Evolutionary conservation across 2,888 invertebrate genomes (phyloP).

Genomic region (Galerucella calmariensis): DNA sequence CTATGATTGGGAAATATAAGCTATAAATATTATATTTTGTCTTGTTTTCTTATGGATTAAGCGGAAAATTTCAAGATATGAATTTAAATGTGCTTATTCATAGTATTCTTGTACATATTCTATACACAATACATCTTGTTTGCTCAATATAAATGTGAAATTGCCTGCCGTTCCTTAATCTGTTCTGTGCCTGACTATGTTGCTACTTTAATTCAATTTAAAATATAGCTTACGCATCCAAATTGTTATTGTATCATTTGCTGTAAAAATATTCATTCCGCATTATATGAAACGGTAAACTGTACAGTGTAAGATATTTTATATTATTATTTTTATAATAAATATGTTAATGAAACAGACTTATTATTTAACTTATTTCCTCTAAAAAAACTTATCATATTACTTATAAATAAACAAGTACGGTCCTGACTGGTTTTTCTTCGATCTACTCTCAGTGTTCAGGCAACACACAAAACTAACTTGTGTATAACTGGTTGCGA

Average conservation of each 20-base stretch:
- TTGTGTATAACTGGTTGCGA: conserved; percentile 8
- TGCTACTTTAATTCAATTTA: not conserved
- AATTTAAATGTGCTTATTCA: not conserved
- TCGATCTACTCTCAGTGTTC: not conserved
- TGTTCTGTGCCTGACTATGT: not conserved
- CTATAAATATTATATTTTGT: not conserved
- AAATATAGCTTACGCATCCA: conserved; percentile 8
- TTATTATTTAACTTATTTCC: conserved; percentile 14
- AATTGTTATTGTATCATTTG: conserved; percentile 27
- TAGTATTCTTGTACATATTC: not conserved
- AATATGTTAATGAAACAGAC: conserved; percentile 36
- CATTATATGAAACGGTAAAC: conserved; percentile 37
- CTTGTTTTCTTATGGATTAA: not conserved
- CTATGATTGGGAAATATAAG: not conserved
- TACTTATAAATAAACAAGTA: not conserved
- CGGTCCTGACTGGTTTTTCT: not conserved
- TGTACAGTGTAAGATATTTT: conserved; percentile 53
- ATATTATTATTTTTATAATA: conserved; percentile 51
- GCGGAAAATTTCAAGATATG: not conserved
- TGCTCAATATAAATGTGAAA: not conserved
- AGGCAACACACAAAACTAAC: not conserved
- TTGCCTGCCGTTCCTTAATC: not conserved
- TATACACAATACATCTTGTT: not conserved
- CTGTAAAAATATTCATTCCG: conserved; percentile 32
- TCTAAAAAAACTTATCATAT: too few relatives aligned